Base-by-base conservation (phyloP, 2,888 invertebrate species). In the Odontomyia ornata region DNA sequence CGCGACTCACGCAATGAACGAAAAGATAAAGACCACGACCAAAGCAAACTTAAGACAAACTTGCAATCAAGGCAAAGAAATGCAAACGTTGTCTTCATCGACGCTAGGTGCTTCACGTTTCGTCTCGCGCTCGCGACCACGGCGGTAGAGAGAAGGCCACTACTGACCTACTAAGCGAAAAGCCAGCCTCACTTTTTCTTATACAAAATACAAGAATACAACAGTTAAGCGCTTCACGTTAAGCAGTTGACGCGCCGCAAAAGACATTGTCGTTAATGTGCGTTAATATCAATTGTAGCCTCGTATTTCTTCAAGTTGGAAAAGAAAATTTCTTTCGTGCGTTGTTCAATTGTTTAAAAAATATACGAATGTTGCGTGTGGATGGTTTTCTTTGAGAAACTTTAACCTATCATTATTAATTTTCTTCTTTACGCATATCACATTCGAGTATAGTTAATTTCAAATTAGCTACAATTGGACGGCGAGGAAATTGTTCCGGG, bases 111-210 rank as follows among this genome's bases (percentile, higher is more conserved):
- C 15, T 67, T 67, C 46, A 28, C 27, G 72, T 52, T 23, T 46
- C 27, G 23, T 23, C 43, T 47, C 69, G 36, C 69, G 47, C 3
- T 21, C 21, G 21, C 60, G 60, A 2, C 27, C 18, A 73, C 72
- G 52, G 52, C 52, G 56, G 27, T 73, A 78, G 75, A 79, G 77
- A 80, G 78, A 80, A 80, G 82, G 82, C 84, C 84, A 85, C 85
- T 84, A 85, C 85, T 85, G 85, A 85, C 85, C 85, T 84, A 85
- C 85, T 84, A 85, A 84, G 80, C 60, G 73, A 36, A 65, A 79
- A 80, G 69, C 69, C 69, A 80, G 78, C 78, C 81, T 81, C 81
- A 82, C 82, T 82, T 82, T 82, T 81, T 82, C 81, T 81, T 81
- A 56, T 69, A 75, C 62, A 71, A 71, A 71, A 71, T 60, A 62